phyloP scores from a whole-genome alignment of 2,113 vertebrate genomes.

The Silurus meridionalis region DNA sequence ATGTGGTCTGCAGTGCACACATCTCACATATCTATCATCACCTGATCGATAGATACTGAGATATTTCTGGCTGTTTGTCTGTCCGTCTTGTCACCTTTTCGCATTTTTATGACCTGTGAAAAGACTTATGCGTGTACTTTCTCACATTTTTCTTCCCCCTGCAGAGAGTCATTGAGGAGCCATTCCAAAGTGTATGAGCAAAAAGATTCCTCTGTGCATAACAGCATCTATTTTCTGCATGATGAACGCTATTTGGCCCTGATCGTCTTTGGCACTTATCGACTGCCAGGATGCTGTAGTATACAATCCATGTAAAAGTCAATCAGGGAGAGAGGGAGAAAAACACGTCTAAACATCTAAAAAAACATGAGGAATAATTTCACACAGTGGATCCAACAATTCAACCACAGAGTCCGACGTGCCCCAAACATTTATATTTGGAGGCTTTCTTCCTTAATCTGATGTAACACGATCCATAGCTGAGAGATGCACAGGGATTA shows the following conservation, averaged over 20 bases:
- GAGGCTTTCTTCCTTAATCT: neutral
- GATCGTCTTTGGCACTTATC: constrained; percentile 33
- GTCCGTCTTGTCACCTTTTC: neutral
- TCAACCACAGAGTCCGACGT: constrained; percentile 2
- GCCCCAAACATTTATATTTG: neutral
- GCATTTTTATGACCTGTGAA: constrained; percentile 28
- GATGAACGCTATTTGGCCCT: constrained; percentile 23
- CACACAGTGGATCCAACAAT: neutral
- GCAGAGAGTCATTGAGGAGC: constrained; percentile 23
- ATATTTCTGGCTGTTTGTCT: neutral
- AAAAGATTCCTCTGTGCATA: constrained; percentile 30
- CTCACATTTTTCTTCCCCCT: constrained; percentile 21
- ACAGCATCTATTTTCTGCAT: constrained; percentile 20
- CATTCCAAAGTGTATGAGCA: constrained; percentile 16
- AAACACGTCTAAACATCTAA: neutral
- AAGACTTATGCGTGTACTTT: constrained; percentile 17
- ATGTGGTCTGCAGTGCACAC: neutral
- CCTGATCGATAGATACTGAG: neutral
- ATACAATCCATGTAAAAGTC: constrained; percentile 19
- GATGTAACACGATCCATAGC: constrained; percentile 7
- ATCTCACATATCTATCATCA: neutral
- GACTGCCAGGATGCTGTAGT: neutral
- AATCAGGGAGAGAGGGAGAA: neutral
- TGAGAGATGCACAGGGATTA: neutral
- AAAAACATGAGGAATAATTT: neutral